These are phyloP conservation scores for Coracias cyanogaster DNA, from an alignment of 2,797 vertebrate genomes.

Conservation along the genomic window DNA sequence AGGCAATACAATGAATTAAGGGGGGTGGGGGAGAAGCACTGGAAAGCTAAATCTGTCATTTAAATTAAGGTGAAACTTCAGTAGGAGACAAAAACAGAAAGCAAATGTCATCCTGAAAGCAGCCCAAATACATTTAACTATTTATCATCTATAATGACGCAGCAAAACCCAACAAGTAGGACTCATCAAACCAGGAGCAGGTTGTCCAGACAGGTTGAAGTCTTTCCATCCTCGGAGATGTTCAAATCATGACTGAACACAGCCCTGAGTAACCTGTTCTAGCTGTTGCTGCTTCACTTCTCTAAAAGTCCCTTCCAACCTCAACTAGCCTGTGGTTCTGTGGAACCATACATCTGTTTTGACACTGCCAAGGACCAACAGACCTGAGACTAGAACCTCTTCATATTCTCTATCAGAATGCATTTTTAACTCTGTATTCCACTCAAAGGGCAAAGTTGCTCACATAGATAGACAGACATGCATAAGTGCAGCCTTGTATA, in stretches of 20 bases:
- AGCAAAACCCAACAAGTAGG: background rate
- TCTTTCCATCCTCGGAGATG: background rate
- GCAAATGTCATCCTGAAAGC: background rate
- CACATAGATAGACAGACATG: background rate
- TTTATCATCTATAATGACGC: background rate
- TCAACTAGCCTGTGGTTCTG: background rate
- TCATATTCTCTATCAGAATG: background rate
- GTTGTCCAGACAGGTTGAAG: background rate
- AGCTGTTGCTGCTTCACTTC: too few relatives aligned
- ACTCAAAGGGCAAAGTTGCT: background rate
- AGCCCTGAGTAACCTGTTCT: background rate
- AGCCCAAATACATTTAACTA: background rate
- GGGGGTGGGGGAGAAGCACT: fast-evolving
- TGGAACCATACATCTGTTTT: background rate
- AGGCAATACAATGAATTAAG: background rate
- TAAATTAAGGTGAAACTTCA: background rate
- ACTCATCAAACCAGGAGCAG: background rate
- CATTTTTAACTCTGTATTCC: background rate
- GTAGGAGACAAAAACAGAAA: background rate
- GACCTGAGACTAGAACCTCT: background rate
- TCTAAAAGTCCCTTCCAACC: background rate
- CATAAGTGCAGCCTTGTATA: background rate
- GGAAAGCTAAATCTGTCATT: background rate
- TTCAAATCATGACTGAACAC: background rate
- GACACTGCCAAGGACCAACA: background rate